Percentiles rank a stretch among this genome's conserved stretches.
Evolutionary conservation across 2,797 vertebrate species (phyloP).

Genomic region (Brachyalestes nurse): DNA sequence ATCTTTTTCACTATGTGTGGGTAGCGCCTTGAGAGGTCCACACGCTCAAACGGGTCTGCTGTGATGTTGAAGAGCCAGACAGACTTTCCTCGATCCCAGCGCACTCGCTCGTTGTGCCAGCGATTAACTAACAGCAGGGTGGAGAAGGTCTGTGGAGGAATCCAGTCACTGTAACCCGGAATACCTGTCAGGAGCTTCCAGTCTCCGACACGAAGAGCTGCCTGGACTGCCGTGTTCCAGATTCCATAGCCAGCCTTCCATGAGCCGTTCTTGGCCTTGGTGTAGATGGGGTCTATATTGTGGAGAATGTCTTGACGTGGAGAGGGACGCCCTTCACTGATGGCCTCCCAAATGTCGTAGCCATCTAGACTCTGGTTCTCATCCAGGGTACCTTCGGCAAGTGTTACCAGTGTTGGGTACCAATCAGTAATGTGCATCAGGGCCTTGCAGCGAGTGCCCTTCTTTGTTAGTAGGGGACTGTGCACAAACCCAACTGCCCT

Average conservation of each 20-base stretch:
- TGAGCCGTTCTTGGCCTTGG: constrained; percentile 92
- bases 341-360: constrained; percentile 95
- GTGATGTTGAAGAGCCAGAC: constrained; percentile 98
- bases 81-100: constrained; percentile 87
- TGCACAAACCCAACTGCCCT: constrained; percentile 94
- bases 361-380: constrained; percentile 91
- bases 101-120: constrained; percentile 89
- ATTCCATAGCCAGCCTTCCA: constrained; percentile 92
- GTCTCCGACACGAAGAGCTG: constrained; percentile 90
- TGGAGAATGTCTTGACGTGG: constrained; percentile 94
- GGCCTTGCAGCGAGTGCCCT: constrained; percentile 87
- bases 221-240: constrained; percentile 95
- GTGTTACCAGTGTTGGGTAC: constrained; percentile 92
- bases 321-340: constrained; percentile 92
- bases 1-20: constrained; percentile 91
- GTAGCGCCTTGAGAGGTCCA: constrained; percentile 87
- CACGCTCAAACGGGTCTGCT: constrained; percentile 91
- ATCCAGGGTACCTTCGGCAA: constrained; percentile 90
- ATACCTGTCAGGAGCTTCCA: constrained; percentile 97
- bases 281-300: constrained; percentile 96
- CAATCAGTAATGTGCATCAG: constrained; percentile 97
- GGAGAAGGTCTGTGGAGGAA: constrained; percentile 95
- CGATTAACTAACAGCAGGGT: constrained; percentile 83
- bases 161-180: constrained; percentile 94
- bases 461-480: constrained; percentile 89